Base-by-base conservation (phyloP, 2,797 vertebrate species). In the Sebastes kiyomatsui region DNA sequence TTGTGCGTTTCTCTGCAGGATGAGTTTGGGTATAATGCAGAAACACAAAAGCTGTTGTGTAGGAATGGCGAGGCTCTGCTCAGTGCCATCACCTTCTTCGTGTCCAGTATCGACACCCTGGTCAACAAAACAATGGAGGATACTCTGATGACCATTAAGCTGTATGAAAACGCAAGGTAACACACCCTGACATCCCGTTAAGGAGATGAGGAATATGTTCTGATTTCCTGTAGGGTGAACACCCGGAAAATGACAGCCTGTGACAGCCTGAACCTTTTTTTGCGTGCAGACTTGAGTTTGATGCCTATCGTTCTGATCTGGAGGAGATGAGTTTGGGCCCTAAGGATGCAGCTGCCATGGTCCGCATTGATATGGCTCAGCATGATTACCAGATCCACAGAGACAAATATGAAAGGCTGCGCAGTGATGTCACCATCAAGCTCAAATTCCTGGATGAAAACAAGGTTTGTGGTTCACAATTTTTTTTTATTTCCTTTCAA, bases 121-220 rank as follows among this genome's bases (percentile, higher is more conserved):
- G 97, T 99, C 76, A 98, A 98, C 93, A 99, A 99, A 90, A 99
- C 98, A 74, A 99, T 99, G 98, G 98, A 99, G 90, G 98, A 99
- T 84, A 99, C 98, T 0, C 95, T 99, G 5, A 95, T 99, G 97
- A 99, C 98, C 1, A 97, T 99, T 62, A 99, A 97, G 90, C 96
- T 94, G 59, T 99, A 98, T 16, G 98, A 99, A 95, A 97, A 97
- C 0, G 97, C 98, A 88, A 98, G 98, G 98, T 98, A 90, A 32
- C 35, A 30, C 46, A 67, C 6, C 18, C 7, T n/a, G 66, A 67
- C 18, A 33, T 62, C 22, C 12, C 4, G 1, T 30, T 27, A 30
- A 28, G 8, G 5, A 30, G n/a, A 14, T 60, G 6, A 58, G 7
- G 0, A 67, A 54, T 52, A 10, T 13, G 22, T 16, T 65, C 2